Evolutionary conservation across 2,888 invertebrate species (phyloP).

Genomic region (Hipparchia semele): DNA sequence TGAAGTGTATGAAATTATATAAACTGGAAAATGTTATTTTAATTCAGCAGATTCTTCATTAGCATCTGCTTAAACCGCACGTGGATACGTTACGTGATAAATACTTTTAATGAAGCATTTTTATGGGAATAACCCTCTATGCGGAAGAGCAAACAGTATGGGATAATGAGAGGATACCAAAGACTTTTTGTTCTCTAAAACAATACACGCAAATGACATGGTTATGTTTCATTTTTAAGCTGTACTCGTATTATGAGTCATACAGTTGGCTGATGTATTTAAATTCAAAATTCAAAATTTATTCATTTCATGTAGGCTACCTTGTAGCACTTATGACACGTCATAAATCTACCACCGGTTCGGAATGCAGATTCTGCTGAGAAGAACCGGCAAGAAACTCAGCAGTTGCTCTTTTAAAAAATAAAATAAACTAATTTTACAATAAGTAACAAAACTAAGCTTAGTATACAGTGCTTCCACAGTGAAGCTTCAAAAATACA

Average conservation of each 20-base stretch:
- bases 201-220: constrained; percentile 20
- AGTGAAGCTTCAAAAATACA: too few relatives aligned
- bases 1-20: not conserved
- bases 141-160: constrained; percentile 33
- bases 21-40: not conserved
- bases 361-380: too few relatives aligned
- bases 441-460: too few relatives aligned
- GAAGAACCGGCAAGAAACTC: too few relatives aligned
- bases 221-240: not conserved
- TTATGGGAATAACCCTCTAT: constrained; percentile 39
- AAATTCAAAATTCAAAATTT: too few relatives aligned
- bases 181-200: constrained; percentile 27
- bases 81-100: constrained; percentile 11
- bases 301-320: too few relatives aligned
- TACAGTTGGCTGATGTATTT: too few relatives aligned
- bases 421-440: too few relatives aligned
- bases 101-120: constrained; percentile 39
- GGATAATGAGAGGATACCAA: constrained; percentile 39
- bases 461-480: too few relatives aligned
- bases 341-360: too few relatives aligned
- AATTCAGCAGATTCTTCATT: not conserved
- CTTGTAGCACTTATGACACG: too few relatives aligned
- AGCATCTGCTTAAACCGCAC: constrained; percentile 12
- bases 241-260: not conserved
- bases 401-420: too few relatives aligned